Evolutionary conservation across 2,888 invertebrate genomes (phyloP), one percentile per base, ranked within the genome.

Genomic region (Pristionchus arcanus): DNA sequence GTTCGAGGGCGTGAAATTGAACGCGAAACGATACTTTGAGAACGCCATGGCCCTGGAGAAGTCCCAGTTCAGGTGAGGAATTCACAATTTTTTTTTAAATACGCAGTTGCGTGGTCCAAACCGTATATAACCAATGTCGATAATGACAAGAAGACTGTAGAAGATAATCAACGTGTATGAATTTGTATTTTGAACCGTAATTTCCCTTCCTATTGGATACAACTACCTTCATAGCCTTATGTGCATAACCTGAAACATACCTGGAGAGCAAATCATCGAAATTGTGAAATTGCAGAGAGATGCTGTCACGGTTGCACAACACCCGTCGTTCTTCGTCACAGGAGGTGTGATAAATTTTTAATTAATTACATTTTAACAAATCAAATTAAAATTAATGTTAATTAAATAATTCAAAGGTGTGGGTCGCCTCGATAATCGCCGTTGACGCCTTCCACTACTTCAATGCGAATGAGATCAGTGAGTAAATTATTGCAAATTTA

Each of bases 401-500:
- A 25, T 63, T 13, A 37, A 81, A 25, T 68, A 28, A 11, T 11
- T 63, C 21, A 0, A 90, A 91, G 31, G 92, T 92, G 25, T 93
- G 93, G 93, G 92, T 92, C 0, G 92, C 93, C 16, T 92, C 93
- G 2, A 90, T 93, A n/a, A 92, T 92, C 25, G 91, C 93, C 34
- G 93, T 93, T 49, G 93, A 93, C 68, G 93, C 93, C 3, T 93
- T 92, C 90, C 93, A 93, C 88, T 93, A 92, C 87, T 93, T 93
- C 91, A 92, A 92, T 28, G 92, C 92, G 9, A 93, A 93, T 87
- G 93, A 93, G 89, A 92, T 93, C 86, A 92, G 93, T 93, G 25
- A 89, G 91, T 71, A 1, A 16, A 16, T 25, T 13, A 28, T 28
- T 66, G 28, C 0, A 13, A 63, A n/a, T n/a, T 25, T 66, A 66